phyloP scores from a whole-genome alignment of 2,888 invertebrate species.

The Callinectes sapidus region DNA sequence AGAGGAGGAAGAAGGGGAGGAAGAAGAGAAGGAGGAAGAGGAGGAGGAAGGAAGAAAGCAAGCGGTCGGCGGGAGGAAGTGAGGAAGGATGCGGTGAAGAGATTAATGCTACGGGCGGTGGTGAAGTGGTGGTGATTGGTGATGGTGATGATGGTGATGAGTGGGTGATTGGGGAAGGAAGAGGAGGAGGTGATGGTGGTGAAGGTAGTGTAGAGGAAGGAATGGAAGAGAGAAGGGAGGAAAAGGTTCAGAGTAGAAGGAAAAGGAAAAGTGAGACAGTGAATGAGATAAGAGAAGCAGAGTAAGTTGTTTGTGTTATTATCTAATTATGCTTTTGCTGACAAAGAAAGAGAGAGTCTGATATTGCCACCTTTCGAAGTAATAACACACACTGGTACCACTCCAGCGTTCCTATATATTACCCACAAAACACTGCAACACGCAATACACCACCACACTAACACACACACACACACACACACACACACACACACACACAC shows the following conservation, averaged over 20 bases:
- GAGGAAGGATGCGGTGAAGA: background rate
- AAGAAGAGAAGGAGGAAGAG: no score
- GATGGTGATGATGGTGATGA: background rate
- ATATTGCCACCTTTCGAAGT: no score
- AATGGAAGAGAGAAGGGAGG: background rate
- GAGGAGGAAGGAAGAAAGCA: background rate
- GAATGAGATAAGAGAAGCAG: background rate
- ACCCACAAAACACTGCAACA: no score
- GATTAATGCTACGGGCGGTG: background rate
- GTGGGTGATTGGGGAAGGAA: background rate
- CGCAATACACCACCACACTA: no score
- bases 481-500: no score
- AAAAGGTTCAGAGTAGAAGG: background rate
- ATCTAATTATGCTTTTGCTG: no score
- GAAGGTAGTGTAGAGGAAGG: background rate
- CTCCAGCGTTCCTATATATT: no score
- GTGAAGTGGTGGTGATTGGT: background rate
- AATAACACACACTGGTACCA: no score
- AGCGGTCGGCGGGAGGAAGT: background rate
- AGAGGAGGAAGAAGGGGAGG: background rate
- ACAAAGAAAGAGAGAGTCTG: no score
- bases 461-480: no score
- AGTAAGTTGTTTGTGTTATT: background rate
- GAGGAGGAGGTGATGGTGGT: background rate
- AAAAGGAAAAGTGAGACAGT: no score